phyloP scores from a whole-genome alignment of 2,113 vertebrate genomes.

The Psilopsiagon aymara region DNA sequence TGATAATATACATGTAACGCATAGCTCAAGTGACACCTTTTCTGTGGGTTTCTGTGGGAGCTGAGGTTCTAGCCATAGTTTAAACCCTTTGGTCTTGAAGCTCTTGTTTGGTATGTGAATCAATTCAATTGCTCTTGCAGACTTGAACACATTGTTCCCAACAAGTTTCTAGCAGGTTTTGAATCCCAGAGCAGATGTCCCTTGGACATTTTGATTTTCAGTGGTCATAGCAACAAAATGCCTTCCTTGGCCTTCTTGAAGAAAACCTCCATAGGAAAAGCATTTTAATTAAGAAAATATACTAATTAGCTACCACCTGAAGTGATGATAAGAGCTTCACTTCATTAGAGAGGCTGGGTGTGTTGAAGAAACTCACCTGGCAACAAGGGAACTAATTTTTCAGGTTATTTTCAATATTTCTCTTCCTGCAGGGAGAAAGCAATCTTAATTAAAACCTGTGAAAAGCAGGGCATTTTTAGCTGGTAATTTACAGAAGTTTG shows the following conservation, averaged over 20 bases:
- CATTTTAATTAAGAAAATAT: slow-evolving; percentile 67
- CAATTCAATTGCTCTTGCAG: not conserved
- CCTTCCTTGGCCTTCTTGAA: slow-evolving; percentile 58
- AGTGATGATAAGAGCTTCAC: slow-evolving; percentile 55
- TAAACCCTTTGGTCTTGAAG: not conserved
- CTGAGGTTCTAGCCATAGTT: not conserved
- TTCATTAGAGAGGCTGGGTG: slow-evolving; percentile 62
- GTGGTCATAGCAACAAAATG: slow-evolving; percentile 63
- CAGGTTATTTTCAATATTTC: slow-evolving; percentile 54
- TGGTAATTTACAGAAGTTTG: slow-evolving; percentile 63
- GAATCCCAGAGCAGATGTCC: slow-evolving; percentile 61
- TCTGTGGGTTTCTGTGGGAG: not conserved
- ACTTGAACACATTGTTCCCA: not conserved
- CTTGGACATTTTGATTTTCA: slow-evolving; percentile 54
- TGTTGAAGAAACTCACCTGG: slow-evolving; percentile 66
- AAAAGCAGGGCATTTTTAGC: slow-evolving; percentile 58
- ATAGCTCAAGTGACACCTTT: not conserved
- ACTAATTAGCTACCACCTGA: slow-evolving; percentile 67
- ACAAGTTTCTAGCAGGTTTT: slow-evolving; percentile 31
- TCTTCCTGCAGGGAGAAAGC: slow-evolving; percentile 58
- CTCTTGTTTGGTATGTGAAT: not conserved
- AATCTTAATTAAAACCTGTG: slow-evolving; percentile 69
- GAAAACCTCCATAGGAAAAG: slow-evolving; percentile 36
- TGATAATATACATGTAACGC: not conserved
- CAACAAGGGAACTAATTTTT: slow-evolving; percentile 60